These are phyloP conservation scores for Mycogona germanica DNA, from an alignment of 2,888 invertebrate genomes.

Conservation along the genomic window DNA sequence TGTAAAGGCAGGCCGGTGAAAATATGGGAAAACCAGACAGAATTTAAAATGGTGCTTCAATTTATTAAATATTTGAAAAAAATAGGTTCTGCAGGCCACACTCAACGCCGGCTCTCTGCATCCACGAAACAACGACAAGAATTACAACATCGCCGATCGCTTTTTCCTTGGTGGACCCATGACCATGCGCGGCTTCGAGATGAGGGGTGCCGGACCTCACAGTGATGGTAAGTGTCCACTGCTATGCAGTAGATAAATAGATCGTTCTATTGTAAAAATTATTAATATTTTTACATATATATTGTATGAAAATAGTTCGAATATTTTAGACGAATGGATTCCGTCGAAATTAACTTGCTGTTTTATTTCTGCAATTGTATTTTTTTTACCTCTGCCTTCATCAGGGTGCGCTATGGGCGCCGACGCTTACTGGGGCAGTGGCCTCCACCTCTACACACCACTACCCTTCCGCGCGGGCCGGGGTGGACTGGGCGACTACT, in stretches of 20 bases:
- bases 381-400: background rate
- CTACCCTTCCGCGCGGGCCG: slow-evolving; percentile 72
- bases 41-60: background rate
- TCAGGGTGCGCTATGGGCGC: slow-evolving; percentile 37
- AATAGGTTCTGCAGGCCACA: slow-evolving; percentile 56
- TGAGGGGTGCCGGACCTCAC: slow-evolving; percentile 76
- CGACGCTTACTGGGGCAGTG: slow-evolving; percentile 72
- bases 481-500: slow-evolving; percentile 66
- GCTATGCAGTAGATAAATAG: too few relatives aligned
- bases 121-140: slow-evolving; percentile 44
- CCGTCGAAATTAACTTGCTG: too few relatives aligned
- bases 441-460: slow-evolving; percentile 76
- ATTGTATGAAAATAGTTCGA: background rate
- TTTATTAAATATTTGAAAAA: too few relatives aligned
- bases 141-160: slow-evolving; percentile 51
- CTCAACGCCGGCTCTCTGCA: slow-evolving; percentile 54
- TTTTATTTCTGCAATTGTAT: background rate
- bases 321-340: too few relatives aligned
- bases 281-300: slow-evolving; percentile 9
- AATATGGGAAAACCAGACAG: background rate
- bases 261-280: too few relatives aligned
- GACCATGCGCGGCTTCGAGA: slow-evolving; percentile 73
- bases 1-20: too few relatives aligned
- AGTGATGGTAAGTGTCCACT: slow-evolving; percentile 54
- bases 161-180: slow-evolving; percentile 85